Percentiles rank a stretch among this genome's conserved stretches.
phyloP scores from a whole-genome alignment of 2,113 vertebrate species.

The Ophiodon elongatus region DNA sequence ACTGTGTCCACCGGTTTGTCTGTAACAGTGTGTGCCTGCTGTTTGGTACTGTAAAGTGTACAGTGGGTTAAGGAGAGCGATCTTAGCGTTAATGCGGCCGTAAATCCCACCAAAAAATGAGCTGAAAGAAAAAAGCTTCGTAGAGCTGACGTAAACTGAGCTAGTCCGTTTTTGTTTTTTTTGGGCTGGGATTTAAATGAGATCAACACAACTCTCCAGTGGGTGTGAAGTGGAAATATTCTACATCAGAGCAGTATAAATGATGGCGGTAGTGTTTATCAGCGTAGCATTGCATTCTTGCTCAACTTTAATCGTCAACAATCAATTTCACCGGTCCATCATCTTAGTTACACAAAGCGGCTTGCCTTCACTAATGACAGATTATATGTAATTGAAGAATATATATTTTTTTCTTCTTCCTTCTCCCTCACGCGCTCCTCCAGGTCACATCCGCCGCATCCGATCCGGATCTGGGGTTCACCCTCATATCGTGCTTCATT shows the following conservation, averaged over 20 bases:
- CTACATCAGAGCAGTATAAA: neutral
- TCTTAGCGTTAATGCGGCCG: too few species aligned
- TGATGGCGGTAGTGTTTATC: neutral
- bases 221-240: neutral
- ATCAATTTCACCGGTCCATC: neutral
- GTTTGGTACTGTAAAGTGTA: too few species aligned
- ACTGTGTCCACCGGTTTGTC: too few species aligned
- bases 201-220: neutral
- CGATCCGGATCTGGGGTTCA: slow-evolving; percentile 91
- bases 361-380: neutral
- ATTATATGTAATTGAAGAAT: neutral
- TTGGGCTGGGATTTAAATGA: neutral
- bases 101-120: neutral
- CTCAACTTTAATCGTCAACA: neutral
- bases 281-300: neutral
- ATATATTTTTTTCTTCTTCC: slow-evolving; percentile 28
- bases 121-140: neutral
- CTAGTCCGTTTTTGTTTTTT: too few species aligned
- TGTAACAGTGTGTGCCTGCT: too few species aligned
- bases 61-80: neutral
- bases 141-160: neutral
- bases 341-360: neutral
- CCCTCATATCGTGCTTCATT: slow-evolving; percentile 92
- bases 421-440: slow-evolving; percentile 14
- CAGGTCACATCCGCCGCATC: slow-evolving; percentile 91